Evolutionary conservation across 1,140 invertebrate species (phyloP), one percentile per base, ranked within the genome.

Genomic region (Drosophila ogumai): DNA sequence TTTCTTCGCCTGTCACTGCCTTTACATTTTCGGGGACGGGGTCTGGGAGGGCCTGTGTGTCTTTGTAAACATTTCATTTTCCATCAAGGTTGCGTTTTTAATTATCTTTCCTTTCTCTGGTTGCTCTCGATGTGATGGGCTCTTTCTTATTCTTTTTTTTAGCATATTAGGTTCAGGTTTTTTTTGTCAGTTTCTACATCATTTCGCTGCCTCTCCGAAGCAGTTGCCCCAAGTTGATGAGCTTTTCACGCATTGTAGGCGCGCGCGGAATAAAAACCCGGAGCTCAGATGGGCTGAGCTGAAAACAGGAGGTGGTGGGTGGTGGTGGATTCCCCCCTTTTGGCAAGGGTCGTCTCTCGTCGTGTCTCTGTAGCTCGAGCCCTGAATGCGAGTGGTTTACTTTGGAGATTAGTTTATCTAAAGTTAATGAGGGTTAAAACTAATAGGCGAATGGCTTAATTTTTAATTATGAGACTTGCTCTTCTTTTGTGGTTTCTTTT

Each of bases 41-140:
- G 46, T 22, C 46, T 46, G 17, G 22, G 32, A 1, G 19, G 31
- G 52, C 52, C 63, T 80, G 49, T 80, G 75, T 75, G 68, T 85
- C 85, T 88, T 85, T 88, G 85, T 88, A 88, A 88, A 90, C 85
- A 88, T 88, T 90, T 90, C 85, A 88, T 88, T 88, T 88, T 90
- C 86, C 86, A 88, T 91, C 88, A 91, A 91, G 88, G 88, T 91
- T 91, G 88, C 87, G 81, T 88, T 91, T 91, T 91, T 91, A 91
- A 91, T 91, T 91, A 91, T 91, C 86, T 91, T 85, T 84, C 80
- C 68, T 88, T 87, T 84, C 84, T 88, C 84, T 80, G 72, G 84
- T 68, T 82, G 81, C 81, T 72, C 57, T 73, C 79, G 69, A 73
- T 71, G 67, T 47, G 72, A 75, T 78, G 65, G 73, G 78, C 77